Evolutionary conservation across 2,888 invertebrate genomes (phyloP).

Genomic region (Macaria liturata): DNA sequence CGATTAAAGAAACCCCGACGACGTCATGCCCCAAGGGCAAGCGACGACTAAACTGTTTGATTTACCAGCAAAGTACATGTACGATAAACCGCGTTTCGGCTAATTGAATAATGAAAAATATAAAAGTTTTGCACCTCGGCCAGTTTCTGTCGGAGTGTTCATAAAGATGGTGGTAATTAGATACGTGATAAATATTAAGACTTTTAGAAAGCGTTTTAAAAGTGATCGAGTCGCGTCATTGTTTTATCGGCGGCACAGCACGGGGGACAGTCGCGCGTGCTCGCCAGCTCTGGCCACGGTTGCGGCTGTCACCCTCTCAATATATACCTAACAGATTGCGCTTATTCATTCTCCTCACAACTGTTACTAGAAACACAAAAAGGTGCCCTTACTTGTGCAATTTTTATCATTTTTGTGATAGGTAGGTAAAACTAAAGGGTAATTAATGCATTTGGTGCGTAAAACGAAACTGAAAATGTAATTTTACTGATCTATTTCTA

Average conservation of each 20-base stretch:
- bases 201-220: constrained; percentile 36
- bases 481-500: too few relatives aligned
- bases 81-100: constrained; percentile 31
- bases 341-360: neutral
- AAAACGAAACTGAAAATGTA: too few relatives aligned
- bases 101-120: constrained; percentile 22
- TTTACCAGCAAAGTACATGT: constrained; percentile 32
- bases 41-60: constrained; percentile 21
- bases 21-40: constrained; percentile 40
- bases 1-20: constrained; percentile 56
- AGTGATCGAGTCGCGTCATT: constrained; percentile 28
- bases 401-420: neutral
- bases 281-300: neutral
- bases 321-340: too few relatives aligned
- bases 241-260: constrained; percentile 25
- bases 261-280: constrained; percentile 2
- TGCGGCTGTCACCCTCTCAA: neutral
- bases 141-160: constrained; percentile 28
- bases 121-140: constrained; percentile 27
- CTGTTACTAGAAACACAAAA: neutral
- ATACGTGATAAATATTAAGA: constrained; percentile 38
- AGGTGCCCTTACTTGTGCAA: constrained; percentile 10
- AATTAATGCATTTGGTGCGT: too few relatives aligned
- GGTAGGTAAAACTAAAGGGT: too few relatives aligned
- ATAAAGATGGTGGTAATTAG: constrained; percentile 37